Evolutionary conservation across 2,888 invertebrate genomes (phyloP), one percentile per base, ranked within the genome.

Genomic region (Spatulosminthurus flaviceps): DNA sequence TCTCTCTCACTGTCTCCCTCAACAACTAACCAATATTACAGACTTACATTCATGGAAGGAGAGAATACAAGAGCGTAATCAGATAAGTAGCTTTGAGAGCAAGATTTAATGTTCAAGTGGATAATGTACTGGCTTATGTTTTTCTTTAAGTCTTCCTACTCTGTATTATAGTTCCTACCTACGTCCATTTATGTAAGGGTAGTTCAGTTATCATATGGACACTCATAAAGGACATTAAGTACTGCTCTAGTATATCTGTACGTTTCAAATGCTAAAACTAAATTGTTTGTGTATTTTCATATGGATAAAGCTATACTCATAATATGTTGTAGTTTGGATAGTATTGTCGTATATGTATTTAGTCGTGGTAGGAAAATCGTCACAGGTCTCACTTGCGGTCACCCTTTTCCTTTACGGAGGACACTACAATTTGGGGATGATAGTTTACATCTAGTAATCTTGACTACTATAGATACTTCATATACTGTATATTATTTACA

Each of bases 21-120:
- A 51, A 51, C 51, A 51, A 51, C 51, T 51, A 51, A 51, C 51
- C 51, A n/a, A 51, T 51, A 51, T 51, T 51, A 51, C 51, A 16
- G 51, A 51, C 51, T 51, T 51, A 51, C 51, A 51, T 51, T 51
- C 51, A 9, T 16, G 19, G 51, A 19, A 51, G 70, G 70, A 70
- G 69, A 21, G n/a, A 28, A 28, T 29, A 70, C 34, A 28, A 29
- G 1, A 13, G 41, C 26, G 41, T 70, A 70, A 70, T 70, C 70
- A 41, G 41, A 70, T 70, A 70, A 70, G 70, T 41, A 70, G 22
- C 41, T 64, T 64, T 64, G 64, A 64, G 64, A 64, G 64, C 64
- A 64, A 24, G 64, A 64, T 64, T 64, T 64, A 64, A 64, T 64
- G 64, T 64, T 64, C 64, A 64, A 64, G 64, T 64, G 64, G 64